Percentiles rank a stretch among this genome's conserved stretches.
These are phyloP conservation scores for Cephus rjabovi DNA, from an alignment of 2,888 invertebrate genomes.

Conservation along the genomic window DNA sequence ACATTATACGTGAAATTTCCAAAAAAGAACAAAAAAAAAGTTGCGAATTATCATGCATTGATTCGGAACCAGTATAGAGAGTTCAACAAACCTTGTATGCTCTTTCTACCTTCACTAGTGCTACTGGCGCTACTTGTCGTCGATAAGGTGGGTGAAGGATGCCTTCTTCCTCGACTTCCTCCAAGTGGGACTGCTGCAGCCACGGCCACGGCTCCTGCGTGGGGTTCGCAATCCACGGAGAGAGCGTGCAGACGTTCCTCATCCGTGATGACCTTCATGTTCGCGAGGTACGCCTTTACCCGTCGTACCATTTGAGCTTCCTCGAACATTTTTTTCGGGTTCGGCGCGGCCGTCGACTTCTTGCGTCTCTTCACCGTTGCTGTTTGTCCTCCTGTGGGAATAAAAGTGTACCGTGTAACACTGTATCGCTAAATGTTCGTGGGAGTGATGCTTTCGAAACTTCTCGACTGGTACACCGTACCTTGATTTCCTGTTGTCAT, in stretches of 20 bases:
- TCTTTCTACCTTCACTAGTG: conserved; percentile 79
- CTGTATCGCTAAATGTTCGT: not conserved
- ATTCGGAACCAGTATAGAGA: not conserved
- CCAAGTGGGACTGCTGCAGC: conserved; percentile 71
- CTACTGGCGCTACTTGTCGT: conserved; percentile 93
- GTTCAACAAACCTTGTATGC: conserved; percentile 54
- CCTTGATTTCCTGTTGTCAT: conserved; percentile 78
- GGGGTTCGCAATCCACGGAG: conserved; percentile 89
- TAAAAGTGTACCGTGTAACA: not conserved
- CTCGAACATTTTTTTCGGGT: conserved; percentile 98
- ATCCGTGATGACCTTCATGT: conserved; percentile 91
- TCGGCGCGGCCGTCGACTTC: conserved; percentile 89
- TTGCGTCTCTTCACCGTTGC: conserved; percentile 91
- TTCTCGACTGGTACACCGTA: conserved; percentile 21
- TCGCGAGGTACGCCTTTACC: conserved; percentile 94
- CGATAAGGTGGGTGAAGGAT: conserved; percentile 93
- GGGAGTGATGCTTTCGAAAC: not conserved
- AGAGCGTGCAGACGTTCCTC: conserved; percentile 90
- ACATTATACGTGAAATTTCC: not conserved
- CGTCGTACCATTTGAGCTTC: conserved; percentile 98
- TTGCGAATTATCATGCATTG: not conserved
- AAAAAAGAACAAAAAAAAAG: not conserved
- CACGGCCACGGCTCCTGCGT: conserved; percentile 58
- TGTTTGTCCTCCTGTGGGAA: conserved; percentile 71
- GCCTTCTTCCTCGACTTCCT: conserved; percentile 78